phyloP scores from a whole-genome alignment of 2,888 invertebrate species.

The Uropetala carovei region DNA sequence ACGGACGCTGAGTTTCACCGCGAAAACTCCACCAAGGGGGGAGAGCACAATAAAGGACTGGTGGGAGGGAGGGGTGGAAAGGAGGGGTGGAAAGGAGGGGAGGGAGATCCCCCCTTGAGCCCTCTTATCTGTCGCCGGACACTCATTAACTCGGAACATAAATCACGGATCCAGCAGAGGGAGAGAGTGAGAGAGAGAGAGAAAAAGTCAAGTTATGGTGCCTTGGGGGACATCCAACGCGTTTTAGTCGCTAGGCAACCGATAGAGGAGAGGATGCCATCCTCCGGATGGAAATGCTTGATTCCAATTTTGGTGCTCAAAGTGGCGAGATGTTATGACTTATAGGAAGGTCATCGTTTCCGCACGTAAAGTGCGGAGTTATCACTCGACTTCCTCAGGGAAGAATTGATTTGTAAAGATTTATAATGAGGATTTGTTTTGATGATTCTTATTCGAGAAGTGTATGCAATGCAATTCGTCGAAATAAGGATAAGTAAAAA shows the following conservation, averaged over 20 bases:
- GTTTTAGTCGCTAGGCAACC: slow-evolving; percentile 51
- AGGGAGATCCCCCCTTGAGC: neutral
- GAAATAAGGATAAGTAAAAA: too few species aligned
- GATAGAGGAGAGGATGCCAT: neutral
- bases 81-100: neutral
- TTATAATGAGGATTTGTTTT: too few species aligned
- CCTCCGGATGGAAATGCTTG: neutral
- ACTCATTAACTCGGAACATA: slow-evolving; percentile 56
- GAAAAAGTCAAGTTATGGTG: slow-evolving; percentile 15
- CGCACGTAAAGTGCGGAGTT: too few species aligned
- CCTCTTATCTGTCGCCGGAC: slow-evolving; percentile 58
- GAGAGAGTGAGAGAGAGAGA: slow-evolving; percentile 16
- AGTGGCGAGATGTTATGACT: slow-evolving; percentile 17
- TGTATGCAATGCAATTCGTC: too few species aligned
- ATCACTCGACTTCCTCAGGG: too few species aligned
- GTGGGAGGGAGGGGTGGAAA: neutral
- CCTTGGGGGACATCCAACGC: slow-evolving; percentile 45
- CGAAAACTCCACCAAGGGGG: slow-evolving; percentile 1
- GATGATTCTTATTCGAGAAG: too few species aligned
- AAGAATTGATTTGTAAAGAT: too few species aligned
- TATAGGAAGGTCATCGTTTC: too few species aligned
- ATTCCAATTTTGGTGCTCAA: slow-evolving; percentile 22
- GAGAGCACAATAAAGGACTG: neutral
- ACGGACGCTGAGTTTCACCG: slow-evolving; percentile 51
- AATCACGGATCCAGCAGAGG: slow-evolving; percentile 32